Evolutionary conservation across 2,113 vertebrate species (phyloP).

Genomic region (Protomyctophum bolini): DNA sequence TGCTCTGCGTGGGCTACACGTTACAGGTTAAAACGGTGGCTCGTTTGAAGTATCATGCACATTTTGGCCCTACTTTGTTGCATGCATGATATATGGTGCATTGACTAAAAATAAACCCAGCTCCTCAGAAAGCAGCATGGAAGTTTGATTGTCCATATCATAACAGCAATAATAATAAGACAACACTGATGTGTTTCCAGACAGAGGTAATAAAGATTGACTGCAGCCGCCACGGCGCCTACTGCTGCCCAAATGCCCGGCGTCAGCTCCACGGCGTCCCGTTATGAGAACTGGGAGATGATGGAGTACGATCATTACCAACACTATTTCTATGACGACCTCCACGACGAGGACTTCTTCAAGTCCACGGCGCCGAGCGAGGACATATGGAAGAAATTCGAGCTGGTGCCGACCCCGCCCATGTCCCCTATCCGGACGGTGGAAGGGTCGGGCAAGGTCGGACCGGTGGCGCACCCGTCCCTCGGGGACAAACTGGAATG

Average conservation of each 20-base stretch:
- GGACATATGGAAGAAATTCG: conserved; percentile 98
- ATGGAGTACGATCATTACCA: conserved; percentile 93
- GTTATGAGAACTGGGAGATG: conserved; percentile 84
- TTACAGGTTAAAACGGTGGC: conserved; percentile 18
- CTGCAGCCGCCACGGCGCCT: conserved; percentile 12
- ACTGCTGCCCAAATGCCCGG: conserved; percentile 70
- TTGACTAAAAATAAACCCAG: not conserved
- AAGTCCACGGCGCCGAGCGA: conserved; percentile 93
- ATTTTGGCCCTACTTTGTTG: not conserved
- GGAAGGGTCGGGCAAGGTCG: conserved; percentile 71
- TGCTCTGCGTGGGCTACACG: too few relatives aligned
- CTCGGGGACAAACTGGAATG: conserved; percentile 84
- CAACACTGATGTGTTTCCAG: conserved; percentile 48
- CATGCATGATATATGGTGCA: conserved; percentile 6
- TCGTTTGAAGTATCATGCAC: not conserved
- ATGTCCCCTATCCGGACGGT: conserved; percentile 81
- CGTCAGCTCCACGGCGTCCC: conserved; percentile 66
- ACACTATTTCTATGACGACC: conserved; percentile 94
- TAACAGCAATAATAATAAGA: not conserved
- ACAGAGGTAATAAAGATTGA: conserved; percentile 64
- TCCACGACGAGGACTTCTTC: conserved; percentile 91
- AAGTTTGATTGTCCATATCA: conserved; percentile 1
- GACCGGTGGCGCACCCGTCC: conserved; percentile 58
- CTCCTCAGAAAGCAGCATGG: not conserved
- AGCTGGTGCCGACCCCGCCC: conserved; percentile 92